These are phyloP conservation scores for Eilema caniola DNA, from an alignment of 2,888 invertebrate species.

Conservation along the genomic window DNA sequence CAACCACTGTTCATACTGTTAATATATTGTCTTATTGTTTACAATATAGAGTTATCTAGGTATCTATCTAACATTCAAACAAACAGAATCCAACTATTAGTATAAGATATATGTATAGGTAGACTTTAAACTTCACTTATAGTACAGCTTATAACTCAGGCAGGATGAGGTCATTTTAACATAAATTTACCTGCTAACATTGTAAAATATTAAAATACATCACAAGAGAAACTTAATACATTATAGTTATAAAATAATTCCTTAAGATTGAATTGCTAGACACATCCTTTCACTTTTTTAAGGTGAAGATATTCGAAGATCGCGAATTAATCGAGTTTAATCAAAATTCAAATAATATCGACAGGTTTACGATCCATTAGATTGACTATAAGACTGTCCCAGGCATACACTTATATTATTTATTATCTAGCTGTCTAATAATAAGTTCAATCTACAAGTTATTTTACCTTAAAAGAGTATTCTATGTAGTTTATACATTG, in stretches of 20 bases:
- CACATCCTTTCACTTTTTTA: slow-evolving; percentile 17
- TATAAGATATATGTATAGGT: too few species aligned
- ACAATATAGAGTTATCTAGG: too few species aligned
- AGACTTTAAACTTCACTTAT: too few species aligned
- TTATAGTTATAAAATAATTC: background rate
- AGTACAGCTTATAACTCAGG: too few species aligned
- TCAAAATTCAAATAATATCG: slow-evolving; percentile 11
- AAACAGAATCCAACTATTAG: too few species aligned
- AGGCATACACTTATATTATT: background rate
- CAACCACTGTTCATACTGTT: too few species aligned
- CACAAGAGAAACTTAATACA: background rate
- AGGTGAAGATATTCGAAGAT: background rate
- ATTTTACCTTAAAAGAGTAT: background rate
- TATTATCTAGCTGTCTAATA: background rate
- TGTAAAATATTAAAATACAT: background rate
- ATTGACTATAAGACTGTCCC: background rate
- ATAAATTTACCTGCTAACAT: too few species aligned
- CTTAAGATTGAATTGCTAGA: background rate
- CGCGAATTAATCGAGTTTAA: background rate
- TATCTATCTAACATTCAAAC: too few species aligned
- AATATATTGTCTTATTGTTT: too few species aligned
- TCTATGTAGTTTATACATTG: too few species aligned
- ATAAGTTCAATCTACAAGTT: background rate
- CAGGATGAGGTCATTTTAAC: too few species aligned
- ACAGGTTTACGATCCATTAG: slow-evolving; percentile 12